These are phyloP conservation scores for Corella eumyota DNA, from an alignment of 23 tunicate genomes.

Conservation along the genomic window DNA sequence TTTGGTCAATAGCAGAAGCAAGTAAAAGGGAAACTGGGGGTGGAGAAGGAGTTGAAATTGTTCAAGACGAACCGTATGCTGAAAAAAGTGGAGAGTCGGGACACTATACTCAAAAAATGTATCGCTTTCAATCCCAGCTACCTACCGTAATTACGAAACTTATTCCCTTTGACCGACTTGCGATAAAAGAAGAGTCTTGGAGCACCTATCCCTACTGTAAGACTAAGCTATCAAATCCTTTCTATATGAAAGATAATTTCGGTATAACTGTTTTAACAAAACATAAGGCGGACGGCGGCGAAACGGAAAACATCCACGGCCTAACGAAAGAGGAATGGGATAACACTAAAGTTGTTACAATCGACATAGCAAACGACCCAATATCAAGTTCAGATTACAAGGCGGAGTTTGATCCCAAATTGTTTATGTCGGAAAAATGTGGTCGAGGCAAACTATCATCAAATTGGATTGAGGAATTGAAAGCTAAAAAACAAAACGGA, in stretches of 20 bases:
- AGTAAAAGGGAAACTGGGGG: conserved; percentile 50
- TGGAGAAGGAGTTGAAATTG: conserved; percentile 35
- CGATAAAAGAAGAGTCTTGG: conserved; percentile 25
- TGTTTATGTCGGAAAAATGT: conserved; percentile 1
- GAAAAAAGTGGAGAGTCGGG: background rate
- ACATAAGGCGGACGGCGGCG: conserved; percentile 9
- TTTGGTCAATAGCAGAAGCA: conserved; percentile 33
- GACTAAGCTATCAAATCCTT: conserved; percentile 25
- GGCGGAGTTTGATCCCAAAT: conserved; percentile 10
- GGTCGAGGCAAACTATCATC: conserved; percentile 4
- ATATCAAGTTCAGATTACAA: conserved; percentile 10
- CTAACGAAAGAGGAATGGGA: background rate
- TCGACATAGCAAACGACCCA: conserved; percentile 37
- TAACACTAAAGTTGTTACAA: conserved; percentile 17
- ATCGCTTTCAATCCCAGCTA: conserved; percentile 21
- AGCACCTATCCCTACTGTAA: conserved; percentile 38
- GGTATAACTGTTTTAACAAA: conserved; percentile 1
- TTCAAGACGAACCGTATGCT: conserved; percentile 14
- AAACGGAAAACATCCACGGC: conserved; percentile 24
- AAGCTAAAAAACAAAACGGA: background rate
- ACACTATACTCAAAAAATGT: conserved; percentile 26
- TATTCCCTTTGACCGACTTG: conserved; percentile 21
- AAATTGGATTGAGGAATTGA: conserved; percentile 24
- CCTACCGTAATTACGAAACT: conserved; percentile 2
- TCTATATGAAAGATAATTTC: conserved; percentile 22